Evolutionary conservation across 2,797 vertebrate species (phyloP).

Genomic region (Champsocephalus gunnari): DNA sequence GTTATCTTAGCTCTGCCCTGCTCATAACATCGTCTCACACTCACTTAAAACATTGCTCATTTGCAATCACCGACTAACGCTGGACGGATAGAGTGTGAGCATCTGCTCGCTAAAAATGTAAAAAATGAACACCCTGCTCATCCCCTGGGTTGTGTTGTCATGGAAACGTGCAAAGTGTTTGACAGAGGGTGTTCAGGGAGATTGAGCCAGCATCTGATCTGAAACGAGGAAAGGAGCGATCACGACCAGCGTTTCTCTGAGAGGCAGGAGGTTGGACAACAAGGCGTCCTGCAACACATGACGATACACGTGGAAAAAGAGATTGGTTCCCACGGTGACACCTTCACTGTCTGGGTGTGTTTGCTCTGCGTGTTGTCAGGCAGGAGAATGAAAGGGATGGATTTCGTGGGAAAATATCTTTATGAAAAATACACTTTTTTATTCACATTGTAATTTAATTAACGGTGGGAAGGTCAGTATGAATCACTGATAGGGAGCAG

Average conservation of each 20-base stretch:
- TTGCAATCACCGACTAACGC: conserved; percentile 27
- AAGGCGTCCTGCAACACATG: conserved; percentile 32
- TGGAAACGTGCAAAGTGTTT: conserved; percentile 65
- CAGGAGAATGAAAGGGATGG: not conserved
- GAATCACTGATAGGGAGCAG: no score
- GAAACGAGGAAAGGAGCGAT: conserved; percentile 21
- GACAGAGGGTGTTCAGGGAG: conserved; percentile 71
- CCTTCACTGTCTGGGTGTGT: not conserved
- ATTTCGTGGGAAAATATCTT: not conserved
- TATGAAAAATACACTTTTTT: not conserved
- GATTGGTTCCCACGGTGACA: conserved; percentile 20
- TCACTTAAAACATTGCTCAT: conserved; percentile 26
- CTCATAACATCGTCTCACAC: conserved; percentile 16
- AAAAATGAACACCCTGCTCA: conserved; percentile 18
- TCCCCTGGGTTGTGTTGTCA: conserved; percentile 59
- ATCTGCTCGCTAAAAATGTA: conserved; percentile 1
- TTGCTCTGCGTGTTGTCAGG: not conserved
- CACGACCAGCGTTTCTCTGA: conserved; percentile 21
- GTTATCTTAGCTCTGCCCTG: conserved; percentile 40
- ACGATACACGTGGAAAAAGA: conserved; percentile 24
- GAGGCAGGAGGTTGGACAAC: conserved; percentile 41
- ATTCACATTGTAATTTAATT: not conserved
- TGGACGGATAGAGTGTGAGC: conserved; percentile 19
- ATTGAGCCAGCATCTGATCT: conserved; percentile 26
- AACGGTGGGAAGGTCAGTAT: no score